A percentile compares a stretch with the other conserved stretches of the same genome.
These are phyloP conservation scores for Tachina grossa DNA, from an alignment of 2,888 invertebrate genomes.

Conservation along the genomic window DNA sequence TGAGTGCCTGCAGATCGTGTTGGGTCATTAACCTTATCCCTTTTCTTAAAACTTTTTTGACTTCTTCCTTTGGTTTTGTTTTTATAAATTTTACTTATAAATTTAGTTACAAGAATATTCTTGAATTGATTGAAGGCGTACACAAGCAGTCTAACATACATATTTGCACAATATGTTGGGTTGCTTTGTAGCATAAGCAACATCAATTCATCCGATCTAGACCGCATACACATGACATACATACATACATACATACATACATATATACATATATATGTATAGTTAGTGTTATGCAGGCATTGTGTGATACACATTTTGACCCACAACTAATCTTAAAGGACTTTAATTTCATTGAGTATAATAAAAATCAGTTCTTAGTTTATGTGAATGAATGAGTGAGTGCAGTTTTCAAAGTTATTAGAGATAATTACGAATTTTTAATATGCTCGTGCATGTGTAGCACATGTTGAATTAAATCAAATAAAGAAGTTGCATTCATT, in stretches of 20 bases:
- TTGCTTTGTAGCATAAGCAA: not conserved
- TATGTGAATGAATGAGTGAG: conserved; percentile 6
- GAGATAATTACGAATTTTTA: not conserved
- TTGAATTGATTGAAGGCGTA: conserved; percentile 45
- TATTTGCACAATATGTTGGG: not conserved
- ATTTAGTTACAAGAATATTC: conserved; percentile 22
- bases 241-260: not conserved
- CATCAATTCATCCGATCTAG: conserved; percentile 25
- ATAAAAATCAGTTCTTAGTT: not conserved
- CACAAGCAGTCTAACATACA: conserved; percentile 20
- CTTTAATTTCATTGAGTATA: conserved; percentile 4
- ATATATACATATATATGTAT: too few relatives aligned
- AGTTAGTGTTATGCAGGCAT: not conserved
- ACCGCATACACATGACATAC: not conserved
- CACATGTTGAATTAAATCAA: conserved; percentile 17
- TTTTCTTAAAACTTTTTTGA: conserved; percentile 16
- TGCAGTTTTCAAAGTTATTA: conserved; percentile 18
- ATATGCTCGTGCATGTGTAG: not conserved
- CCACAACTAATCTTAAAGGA: conserved; percentile 32
- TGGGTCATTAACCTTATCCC: conserved; percentile 57
- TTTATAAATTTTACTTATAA: conserved; percentile 7
- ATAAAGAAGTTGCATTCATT: conserved; percentile 15
- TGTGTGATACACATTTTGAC: conserved; percentile 23
- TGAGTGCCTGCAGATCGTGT: conserved; percentile 42
- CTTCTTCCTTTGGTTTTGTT: conserved; percentile 48